Conservation (phyloP, 2,113 vertebrate genomes). For the Nothocercus julius region DNA sequence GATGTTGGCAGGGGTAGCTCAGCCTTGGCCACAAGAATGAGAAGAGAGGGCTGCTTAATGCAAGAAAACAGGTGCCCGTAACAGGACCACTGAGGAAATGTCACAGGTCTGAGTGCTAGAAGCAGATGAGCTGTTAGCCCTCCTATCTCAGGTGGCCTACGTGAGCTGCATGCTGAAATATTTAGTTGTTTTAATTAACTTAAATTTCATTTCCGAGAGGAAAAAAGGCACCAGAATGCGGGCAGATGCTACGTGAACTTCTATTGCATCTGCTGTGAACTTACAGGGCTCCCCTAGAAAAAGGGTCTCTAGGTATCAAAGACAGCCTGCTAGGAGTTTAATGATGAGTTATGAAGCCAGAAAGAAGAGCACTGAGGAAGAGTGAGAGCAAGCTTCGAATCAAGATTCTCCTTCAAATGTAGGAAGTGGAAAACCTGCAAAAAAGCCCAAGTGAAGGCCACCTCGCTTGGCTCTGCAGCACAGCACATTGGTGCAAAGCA, state of each 20-base stretch:
- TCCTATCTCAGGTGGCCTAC: background rate
- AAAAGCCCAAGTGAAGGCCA: background rate
- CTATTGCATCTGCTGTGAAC: background rate
- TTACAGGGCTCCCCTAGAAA: rapidly evolving
- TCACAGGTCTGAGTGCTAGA: rapidly evolving
- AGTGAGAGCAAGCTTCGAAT: no score
- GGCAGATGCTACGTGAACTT: background rate
- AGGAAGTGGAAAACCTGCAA: background rate
- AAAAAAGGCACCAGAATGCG: background rate
- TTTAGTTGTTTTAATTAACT: background rate
- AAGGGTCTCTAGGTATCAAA: background rate
- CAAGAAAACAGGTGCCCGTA: background rate
- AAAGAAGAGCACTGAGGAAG: no score
- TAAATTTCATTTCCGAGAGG: background rate
- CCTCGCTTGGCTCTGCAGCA: rapidly evolving
- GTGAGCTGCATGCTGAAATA: rapidly evolving
- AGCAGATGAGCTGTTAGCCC: background rate
- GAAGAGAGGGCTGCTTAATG: background rate
- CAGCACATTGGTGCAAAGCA: rapidly evolving
- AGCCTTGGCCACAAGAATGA: background rate
- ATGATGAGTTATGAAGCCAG: background rate
- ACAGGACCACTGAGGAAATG: rapidly evolving
- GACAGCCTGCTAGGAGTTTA: background rate
- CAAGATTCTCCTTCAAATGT: background rate
- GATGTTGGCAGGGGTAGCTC: background rate